Conservation (phyloP, 2,113 vertebrate genomes). For the Chlorodrepanis virens region DNA sequence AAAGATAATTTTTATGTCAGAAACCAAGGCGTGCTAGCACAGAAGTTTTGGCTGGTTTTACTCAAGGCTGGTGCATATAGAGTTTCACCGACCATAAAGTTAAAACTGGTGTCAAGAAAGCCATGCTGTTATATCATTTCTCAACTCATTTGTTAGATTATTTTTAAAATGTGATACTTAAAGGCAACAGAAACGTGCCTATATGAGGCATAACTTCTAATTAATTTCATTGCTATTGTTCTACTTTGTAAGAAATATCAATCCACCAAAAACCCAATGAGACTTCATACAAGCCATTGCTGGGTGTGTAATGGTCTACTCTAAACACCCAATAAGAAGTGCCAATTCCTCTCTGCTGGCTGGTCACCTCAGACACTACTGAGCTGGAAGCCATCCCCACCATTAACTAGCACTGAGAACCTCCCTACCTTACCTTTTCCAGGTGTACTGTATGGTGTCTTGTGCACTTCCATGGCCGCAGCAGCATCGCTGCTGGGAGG, state of each 20-base stretch:
- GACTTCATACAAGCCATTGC: rapidly evolving
- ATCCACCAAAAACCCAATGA: neutral
- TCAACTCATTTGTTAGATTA: neutral
- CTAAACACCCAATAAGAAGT: neutral
- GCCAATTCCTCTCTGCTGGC: neutral
- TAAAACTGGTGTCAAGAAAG: neutral
- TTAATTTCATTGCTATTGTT: neutral
- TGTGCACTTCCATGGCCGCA: slow-evolving; percentile 84
- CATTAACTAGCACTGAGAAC: neutral
- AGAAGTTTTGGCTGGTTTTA: neutral
- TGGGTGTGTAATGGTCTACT: neutral
- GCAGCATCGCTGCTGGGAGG: slow-evolving; percentile 80
- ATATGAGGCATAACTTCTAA: neutral
- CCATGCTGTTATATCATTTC: neutral
- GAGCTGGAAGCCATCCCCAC: neutral
- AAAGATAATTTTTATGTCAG: neutral
- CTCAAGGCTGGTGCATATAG: neutral
- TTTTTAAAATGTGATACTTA: neutral
- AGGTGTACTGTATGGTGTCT: slow-evolving; percentile 81
- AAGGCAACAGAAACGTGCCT: neutral
- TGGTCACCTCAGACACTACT: neutral
- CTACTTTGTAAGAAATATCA: neutral
- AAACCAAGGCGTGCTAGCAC: neutral
- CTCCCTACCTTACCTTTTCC: neutral
- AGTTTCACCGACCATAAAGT: neutral